Percentiles rank a stretch among this genome's conserved stretches.
phyloP scores from a whole-genome alignment of 2,797 vertebrate species.

The Eulemur mongoz region DNA sequence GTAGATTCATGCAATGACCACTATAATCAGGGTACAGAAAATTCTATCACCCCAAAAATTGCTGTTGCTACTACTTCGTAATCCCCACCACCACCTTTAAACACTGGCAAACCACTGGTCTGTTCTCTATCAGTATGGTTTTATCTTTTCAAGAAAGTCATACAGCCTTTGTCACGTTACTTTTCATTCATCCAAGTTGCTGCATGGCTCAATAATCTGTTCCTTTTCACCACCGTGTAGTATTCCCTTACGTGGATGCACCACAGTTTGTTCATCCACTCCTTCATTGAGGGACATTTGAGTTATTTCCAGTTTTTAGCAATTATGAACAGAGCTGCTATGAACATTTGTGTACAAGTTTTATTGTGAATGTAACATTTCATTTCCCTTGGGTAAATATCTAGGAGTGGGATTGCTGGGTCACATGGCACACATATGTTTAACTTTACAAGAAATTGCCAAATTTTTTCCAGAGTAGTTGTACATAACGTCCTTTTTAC shows the following conservation, averaged over 20 bases:
- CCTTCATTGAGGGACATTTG: not conserved
- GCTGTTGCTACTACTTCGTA: not conserved
- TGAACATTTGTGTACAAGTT: not conserved
- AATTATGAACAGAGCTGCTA: not conserved
- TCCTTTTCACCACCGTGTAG: not conserved
- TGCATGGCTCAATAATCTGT: not conserved
- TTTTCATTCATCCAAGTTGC: not conserved
- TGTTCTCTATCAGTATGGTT: not conserved
- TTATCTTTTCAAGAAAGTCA: conserved; percentile 22
- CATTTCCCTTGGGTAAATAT: not conserved
- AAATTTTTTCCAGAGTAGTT: not conserved
- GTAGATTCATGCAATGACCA: not conserved
- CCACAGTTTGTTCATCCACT: not conserved
- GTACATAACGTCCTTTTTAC: not conserved
- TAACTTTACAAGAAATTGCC: not conserved
- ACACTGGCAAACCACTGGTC: not conserved
- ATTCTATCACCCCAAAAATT: not conserved
- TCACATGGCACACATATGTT: not conserved
- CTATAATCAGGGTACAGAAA: not conserved
- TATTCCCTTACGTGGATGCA: not conserved
- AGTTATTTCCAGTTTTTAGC: not conserved
- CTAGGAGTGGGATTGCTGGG: not conserved
- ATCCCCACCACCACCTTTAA: not conserved
- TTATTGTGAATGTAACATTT: not conserved
- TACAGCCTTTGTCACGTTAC: not conserved